Percentiles rank a stretch among this genome's conserved stretches.
These are phyloP conservation scores for Glaucopsyche alexis DNA, from an alignment of 2,888 invertebrate genomes.

Conservation along the genomic window DNA sequence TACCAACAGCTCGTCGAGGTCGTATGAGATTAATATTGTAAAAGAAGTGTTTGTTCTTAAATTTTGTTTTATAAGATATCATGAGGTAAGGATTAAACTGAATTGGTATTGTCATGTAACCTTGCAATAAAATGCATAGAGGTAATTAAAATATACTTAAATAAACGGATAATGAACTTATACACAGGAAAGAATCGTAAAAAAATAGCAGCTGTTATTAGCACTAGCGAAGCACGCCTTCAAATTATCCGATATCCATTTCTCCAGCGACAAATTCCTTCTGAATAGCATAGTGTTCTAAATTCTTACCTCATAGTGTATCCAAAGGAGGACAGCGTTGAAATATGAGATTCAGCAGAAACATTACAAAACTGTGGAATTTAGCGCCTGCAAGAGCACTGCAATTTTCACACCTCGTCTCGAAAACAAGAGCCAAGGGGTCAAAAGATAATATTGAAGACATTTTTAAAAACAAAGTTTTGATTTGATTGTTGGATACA, in stretches of 20 bases:
- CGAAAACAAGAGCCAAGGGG: background rate
- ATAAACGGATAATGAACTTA: background rate
- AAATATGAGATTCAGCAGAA: constrained; percentile 22
- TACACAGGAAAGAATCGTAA: background rate
- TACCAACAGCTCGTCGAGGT: too few relatives aligned
- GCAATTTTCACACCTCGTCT: constrained; percentile 11
- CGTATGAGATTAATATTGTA: background rate
- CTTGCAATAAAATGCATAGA: background rate
- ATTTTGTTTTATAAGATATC: background rate
- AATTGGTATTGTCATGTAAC: background rate
- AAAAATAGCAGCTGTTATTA: background rate
- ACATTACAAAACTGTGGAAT: constrained; percentile 10
- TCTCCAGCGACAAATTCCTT: background rate
- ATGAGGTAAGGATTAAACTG: background rate
- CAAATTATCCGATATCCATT: background rate
- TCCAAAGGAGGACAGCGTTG: constrained; percentile 4
- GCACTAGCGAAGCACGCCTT: background rate
- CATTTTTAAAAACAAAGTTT: too few relatives aligned
- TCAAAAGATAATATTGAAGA: background rate
- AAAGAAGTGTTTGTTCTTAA: background rate
- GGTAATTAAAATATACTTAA: background rate
- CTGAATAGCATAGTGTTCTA: background rate
- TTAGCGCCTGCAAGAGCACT: background rate
- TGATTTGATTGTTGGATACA: too few relatives aligned
- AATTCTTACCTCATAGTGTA: too few relatives aligned